Percentiles rank a stretch among this genome's conserved stretches.
These are phyloP conservation scores for Corythornis leucogaster DNA, from an alignment of 2,797 vertebrate genomes.

Conservation along the genomic window DNA sequence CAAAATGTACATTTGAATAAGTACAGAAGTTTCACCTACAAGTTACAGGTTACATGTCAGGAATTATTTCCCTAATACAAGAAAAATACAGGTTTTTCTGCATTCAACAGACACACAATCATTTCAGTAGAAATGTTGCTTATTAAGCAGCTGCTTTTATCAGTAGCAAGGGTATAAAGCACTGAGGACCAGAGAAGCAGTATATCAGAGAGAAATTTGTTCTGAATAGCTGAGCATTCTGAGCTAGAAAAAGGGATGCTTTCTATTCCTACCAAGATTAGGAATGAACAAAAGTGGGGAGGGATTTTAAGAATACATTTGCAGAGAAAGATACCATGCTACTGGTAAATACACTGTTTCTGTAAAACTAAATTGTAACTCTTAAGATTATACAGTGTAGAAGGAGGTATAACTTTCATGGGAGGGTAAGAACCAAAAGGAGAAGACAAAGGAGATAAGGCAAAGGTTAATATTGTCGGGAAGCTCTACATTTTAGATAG, in stretches of 20 bases:
- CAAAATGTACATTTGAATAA: background rate
- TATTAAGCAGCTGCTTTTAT: background rate
- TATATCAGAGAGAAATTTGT: background rate
- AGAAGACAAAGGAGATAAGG: background rate
- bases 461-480: background rate
- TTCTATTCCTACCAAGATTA: background rate
- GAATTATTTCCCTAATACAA: background rate
- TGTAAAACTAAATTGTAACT: background rate
- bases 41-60: background rate
- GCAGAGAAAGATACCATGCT: background rate
- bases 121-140: background rate
- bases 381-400: background rate
- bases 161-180: background rate
- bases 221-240: background rate
- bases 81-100: background rate
- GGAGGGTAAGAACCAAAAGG: background rate
- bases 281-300: background rate
- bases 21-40: background rate
- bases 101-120: background rate
- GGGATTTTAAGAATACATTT: background rate
- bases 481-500: background rate
- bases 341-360: background rate
- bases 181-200: background rate
- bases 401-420: background rate
- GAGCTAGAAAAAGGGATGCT: background rate